These are phyloP conservation scores for Thryonomys swinderianus DNA, from an alignment of 2,113 vertebrate species.

Conservation along the genomic window DNA sequence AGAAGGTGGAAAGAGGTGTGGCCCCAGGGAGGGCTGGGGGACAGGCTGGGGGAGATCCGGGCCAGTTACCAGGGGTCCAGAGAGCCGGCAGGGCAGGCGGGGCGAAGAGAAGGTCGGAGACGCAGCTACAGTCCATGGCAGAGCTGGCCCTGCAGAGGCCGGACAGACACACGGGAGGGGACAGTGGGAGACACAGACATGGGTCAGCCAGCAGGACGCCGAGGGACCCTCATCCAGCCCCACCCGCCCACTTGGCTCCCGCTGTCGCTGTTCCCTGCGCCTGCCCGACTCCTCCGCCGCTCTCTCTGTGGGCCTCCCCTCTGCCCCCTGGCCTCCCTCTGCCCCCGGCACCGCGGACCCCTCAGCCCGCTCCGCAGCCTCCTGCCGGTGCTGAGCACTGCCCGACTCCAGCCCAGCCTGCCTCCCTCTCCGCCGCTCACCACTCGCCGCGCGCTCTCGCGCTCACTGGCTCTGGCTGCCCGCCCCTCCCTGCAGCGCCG, in stretches of 20 bases:
- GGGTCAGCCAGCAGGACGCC: background rate
- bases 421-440: background rate
- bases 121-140: constrained; percentile 95
- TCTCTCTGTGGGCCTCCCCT: constrained; percentile 59
- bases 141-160: constrained; percentile 77
- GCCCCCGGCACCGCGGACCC: background rate
- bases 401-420: background rate
- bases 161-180: constrained; percentile 72
- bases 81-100: constrained; percentile 93
- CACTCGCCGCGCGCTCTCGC: background rate
- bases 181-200: background rate
- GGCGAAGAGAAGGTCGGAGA: constrained; percentile 93
- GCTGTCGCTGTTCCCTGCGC: background rate
- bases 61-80: constrained; percentile 94
- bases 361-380: background rate
- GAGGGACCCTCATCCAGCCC: background rate
- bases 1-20: background rate
- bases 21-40: background rate
- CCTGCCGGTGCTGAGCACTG: background rate
- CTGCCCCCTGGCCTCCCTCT: background rate
- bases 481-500: background rate
- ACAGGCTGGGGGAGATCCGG: background rate
- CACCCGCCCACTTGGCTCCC: background rate
- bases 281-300: background rate
- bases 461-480: background rate